phyloP scores from a whole-genome alignment of 1,140 invertebrate genomes.

The Drosophila ohnishii region DNA sequence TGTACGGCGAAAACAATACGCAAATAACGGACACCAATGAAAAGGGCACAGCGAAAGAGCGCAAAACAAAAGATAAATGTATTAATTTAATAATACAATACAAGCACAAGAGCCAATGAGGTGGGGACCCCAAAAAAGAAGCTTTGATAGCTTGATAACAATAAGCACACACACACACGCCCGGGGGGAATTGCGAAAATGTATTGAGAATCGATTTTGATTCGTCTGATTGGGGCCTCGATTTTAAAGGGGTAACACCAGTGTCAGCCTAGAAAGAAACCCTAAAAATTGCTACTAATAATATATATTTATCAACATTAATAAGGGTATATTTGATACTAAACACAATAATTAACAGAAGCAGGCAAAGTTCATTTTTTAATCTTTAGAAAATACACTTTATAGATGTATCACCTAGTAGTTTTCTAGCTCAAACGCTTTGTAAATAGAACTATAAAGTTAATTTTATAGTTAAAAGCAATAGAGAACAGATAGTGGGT shows the following conservation, averaged over 20 bases:
- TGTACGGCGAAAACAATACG: slow-evolving; percentile 54
- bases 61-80: slow-evolving; percentile 52
- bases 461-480: not conserved
- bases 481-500: not conserved
- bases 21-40: slow-evolving; percentile 43
- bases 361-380: not conserved
- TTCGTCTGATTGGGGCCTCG: slow-evolving; percentile 3
- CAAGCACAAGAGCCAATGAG: slow-evolving; percentile 21
- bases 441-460: not conserved
- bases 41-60: slow-evolving; percentile 35
- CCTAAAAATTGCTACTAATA: not conserved
- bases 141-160: slow-evolving; percentile 29
- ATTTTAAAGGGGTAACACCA: slow-evolving; percentile 5
- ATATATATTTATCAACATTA: not conserved
- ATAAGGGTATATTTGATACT: not conserved
- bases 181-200: slow-evolving; percentile 12
- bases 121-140: slow-evolving; percentile 25
- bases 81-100: slow-evolving; percentile 66
- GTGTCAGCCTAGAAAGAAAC: not conserved
- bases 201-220: slow-evolving; percentile 19
- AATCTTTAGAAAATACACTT: not conserved
- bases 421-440: not conserved
- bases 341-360: not conserved
- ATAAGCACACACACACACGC: slow-evolving; percentile 19
- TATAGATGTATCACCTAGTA: not conserved